phyloP scores from a whole-genome alignment of 1,140 invertebrate genomes.

The Hylyphantes graminicola region DNA sequence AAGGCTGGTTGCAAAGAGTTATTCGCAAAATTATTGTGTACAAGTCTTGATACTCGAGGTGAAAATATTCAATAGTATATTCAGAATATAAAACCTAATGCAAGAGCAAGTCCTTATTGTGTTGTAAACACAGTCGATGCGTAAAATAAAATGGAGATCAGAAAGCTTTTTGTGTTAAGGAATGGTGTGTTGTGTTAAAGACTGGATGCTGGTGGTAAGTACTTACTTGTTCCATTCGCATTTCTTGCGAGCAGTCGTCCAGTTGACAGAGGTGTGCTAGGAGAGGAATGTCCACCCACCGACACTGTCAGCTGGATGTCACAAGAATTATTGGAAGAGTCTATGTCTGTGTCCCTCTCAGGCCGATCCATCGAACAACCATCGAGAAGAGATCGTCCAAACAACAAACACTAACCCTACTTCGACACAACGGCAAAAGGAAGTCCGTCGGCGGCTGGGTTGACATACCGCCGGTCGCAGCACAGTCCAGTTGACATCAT shows the following conservation, averaged over 20 bases:
- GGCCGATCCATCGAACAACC: constrained; percentile 54
- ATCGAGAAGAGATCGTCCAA: constrained; percentile 33
- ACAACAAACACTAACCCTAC: constrained; percentile 53
- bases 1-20: too few relatives aligned
- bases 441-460: neutral
- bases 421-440: constrained; percentile 24
- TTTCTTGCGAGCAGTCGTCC: constrained; percentile 55
- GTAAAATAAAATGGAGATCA: neutral
- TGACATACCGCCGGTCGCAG: neutral
- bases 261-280: constrained; percentile 44
- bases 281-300: constrained; percentile 41
- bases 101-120: neutral
- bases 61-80: too few relatives aligned
- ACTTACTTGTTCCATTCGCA: constrained; percentile 59
- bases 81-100: neutral
- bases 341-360: constrained; percentile 27
- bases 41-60: too few relatives aligned
- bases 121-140: neutral
- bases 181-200: neutral
- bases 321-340: constrained; percentile 50
- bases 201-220: constrained; percentile 1
- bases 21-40: too few relatives aligned
- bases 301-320: constrained; percentile 27
- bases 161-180: neutral
- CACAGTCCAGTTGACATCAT: neutral